A percentile compares a stretch with the other conserved stretches of the same genome.
Conservation (phyloP, 2,797 vertebrate species). For the Acanthurus tractus region DNA sequence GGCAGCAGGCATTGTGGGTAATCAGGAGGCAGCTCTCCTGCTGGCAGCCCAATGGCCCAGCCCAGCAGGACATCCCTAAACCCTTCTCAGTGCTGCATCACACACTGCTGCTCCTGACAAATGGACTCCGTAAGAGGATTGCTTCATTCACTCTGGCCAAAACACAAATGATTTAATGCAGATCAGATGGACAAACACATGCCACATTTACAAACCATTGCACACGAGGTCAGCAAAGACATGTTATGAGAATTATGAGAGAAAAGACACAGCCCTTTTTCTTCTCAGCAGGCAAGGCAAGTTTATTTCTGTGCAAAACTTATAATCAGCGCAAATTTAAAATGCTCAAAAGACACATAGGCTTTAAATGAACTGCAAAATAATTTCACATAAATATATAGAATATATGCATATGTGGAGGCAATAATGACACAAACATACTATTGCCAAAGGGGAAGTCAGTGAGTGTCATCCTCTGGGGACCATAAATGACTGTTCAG, state of each 20-base stretch:
- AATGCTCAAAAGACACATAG: too few species aligned
- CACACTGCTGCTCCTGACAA: conserved; percentile 26
- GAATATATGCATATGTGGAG: too few species aligned
- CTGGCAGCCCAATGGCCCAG: conserved; percentile 30
- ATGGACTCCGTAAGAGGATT: conserved; percentile 56
- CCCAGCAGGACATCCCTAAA: conserved; percentile 56
- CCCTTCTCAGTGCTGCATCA: conserved; percentile 25
- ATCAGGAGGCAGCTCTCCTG: conserved; percentile 43
- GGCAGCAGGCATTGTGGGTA: conserved; percentile 49
- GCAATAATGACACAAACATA: too few species aligned
- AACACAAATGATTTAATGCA: conserved; percentile 19
- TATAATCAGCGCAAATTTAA: too few species aligned
- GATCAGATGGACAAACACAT: conserved; percentile 17
- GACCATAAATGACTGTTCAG: too few species aligned
- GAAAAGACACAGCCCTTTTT: background rate
- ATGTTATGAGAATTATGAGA: background rate
- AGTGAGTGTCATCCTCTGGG: too few species aligned
- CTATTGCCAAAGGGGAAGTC: too few species aligned
- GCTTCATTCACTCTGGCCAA: conserved; percentile 22
- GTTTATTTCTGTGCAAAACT: too few species aligned
- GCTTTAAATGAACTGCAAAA: too few species aligned
- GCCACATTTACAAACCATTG: background rate
- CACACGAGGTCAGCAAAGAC: conserved; percentile 4
- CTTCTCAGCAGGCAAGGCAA: too few species aligned
- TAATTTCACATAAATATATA: too few species aligned